A percentile compares a stretch with the other conserved stretches of the same genome.
Evolutionary conservation across 1,140 invertebrate genomes (phyloP).

Genomic region (Bombyx mandarina): DNA sequence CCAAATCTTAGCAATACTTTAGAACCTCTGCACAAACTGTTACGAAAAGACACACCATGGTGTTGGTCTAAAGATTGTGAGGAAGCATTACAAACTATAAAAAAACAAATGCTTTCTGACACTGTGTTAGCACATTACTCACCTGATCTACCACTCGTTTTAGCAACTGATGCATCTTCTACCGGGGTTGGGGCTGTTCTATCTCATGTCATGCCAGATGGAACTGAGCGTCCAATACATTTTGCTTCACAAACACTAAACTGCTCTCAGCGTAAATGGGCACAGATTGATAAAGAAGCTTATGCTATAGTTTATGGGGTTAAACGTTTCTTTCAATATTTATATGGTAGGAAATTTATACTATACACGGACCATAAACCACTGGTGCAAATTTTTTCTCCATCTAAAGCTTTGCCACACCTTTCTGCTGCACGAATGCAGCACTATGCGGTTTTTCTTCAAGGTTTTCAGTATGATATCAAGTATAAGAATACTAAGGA

Average conservation of each 20-base stretch:
- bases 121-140: slow-evolving; percentile 45
- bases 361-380: background rate
- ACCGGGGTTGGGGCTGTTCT: slow-evolving; percentile 62
- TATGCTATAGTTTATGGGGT: slow-evolving; percentile 53
- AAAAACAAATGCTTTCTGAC: slow-evolving; percentile 8
- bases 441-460: slow-evolving; percentile 1
- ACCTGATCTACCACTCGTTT: slow-evolving; percentile 31
- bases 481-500: background rate
- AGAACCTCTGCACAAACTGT: slow-evolving; percentile 29
- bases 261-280: slow-evolving; percentile 44
- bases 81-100: slow-evolving; percentile 17
- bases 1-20: slow-evolving; percentile 7
- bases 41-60: slow-evolving; percentile 22
- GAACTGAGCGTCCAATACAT: slow-evolving; percentile 13
- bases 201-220: slow-evolving; percentile 33
- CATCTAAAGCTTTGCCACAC: background rate
- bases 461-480: slow-evolving; percentile 2
- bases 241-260: slow-evolving; percentile 54
- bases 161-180: slow-evolving; percentile 63
- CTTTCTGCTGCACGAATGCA: background rate
- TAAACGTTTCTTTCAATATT: slow-evolving; percentile 1
- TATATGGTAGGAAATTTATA: background rate
- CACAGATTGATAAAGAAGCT: slow-evolving; percentile 67
- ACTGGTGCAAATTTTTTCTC: background rate
- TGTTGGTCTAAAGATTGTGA: slow-evolving; percentile 21